phyloP scores from a whole-genome alignment of 2,888 invertebrate species.

The Eupeodes luniger region DNA sequence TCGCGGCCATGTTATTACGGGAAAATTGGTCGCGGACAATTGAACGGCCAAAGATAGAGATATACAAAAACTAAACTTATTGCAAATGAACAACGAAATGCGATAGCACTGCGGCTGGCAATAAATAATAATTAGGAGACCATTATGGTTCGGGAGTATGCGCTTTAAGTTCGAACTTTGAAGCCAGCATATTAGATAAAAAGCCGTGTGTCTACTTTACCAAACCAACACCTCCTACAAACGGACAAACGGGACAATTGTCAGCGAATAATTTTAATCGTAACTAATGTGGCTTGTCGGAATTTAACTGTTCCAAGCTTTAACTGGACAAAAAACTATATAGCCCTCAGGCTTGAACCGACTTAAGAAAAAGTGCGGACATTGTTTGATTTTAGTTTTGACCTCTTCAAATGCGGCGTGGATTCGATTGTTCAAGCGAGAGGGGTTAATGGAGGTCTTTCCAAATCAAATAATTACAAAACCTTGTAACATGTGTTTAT shows the following conservation, averaged over 20 bases:
- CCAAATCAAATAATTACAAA: slow-evolving; percentile 76
- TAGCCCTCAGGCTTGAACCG: not conserved
- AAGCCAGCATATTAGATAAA: slow-evolving; percentile 29
- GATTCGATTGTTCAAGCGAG: not conserved
- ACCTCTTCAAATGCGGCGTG: slow-evolving; percentile 39
- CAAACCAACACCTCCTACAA: slow-evolving; percentile 28
- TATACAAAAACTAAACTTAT: slow-evolving; percentile 20
- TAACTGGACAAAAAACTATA: not conserved
- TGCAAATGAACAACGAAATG: slow-evolving; percentile 33
- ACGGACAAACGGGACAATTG: slow-evolving; percentile 61
- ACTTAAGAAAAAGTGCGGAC: not conserved
- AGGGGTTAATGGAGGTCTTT: slow-evolving; percentile 73
- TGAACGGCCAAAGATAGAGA: slow-evolving; percentile 55
- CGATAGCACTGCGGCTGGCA: slow-evolving; percentile 76
- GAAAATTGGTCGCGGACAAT: slow-evolving; percentile 77
- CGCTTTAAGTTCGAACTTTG: slow-evolving; percentile 42
- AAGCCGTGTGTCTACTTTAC: slow-evolving; percentile 39
- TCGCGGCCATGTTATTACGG: slow-evolving; percentile 77
- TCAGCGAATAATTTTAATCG: slow-evolving; percentile 66
- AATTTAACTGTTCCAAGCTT: slow-evolving; percentile 29
- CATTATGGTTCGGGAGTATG: slow-evolving; percentile 76
- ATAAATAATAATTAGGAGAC: slow-evolving; percentile 81
- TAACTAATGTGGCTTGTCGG: slow-evolving; percentile 63
- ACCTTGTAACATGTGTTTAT: slow-evolving; percentile 55
- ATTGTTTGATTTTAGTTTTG: slow-evolving; percentile 56